Conservation (phyloP, 2,888 invertebrate genomes). For the Drosophila eohydei region DNA sequence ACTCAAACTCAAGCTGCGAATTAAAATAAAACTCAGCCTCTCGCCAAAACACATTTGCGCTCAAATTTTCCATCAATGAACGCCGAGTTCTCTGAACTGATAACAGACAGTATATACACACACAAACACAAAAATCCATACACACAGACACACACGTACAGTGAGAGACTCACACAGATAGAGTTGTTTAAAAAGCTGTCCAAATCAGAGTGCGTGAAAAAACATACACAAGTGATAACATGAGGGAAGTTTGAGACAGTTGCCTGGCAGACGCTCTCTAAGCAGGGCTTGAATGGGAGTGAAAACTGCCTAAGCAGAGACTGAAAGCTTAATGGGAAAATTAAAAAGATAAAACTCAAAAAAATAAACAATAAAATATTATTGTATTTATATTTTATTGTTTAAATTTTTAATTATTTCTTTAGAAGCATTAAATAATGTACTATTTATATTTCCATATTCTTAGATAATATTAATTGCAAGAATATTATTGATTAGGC, state of each 20-base stretch:
- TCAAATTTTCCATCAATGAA: constrained; percentile 76
- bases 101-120: constrained; percentile 49
- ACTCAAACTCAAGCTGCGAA: constrained; percentile 55
- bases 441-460: no score
- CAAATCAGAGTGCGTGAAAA: constrained; percentile 31
- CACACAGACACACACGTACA: constrained; percentile 18
- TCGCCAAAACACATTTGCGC: constrained; percentile 27
- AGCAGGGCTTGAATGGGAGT: constrained; percentile 6
- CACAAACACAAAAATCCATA: constrained; percentile 2
- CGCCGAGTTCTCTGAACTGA: constrained; percentile 68
- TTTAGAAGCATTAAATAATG: no score
- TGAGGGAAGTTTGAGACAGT: constrained; percentile 5
- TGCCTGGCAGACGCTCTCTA: neutral
- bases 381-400: no score
- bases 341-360: neutral
- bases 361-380: neutral
- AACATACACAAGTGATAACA: constrained; percentile 48
- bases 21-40: constrained; percentile 39
- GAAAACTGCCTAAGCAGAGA: neutral
- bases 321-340: neutral
- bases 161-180: constrained; percentile 31
- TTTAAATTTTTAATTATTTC: no score
- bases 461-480: no score
- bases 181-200: constrained; percentile 60
- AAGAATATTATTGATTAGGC: no score